Evolutionary conservation across 2,888 invertebrate species (phyloP).

Genomic region (Cryptocephalus primarius): DNA sequence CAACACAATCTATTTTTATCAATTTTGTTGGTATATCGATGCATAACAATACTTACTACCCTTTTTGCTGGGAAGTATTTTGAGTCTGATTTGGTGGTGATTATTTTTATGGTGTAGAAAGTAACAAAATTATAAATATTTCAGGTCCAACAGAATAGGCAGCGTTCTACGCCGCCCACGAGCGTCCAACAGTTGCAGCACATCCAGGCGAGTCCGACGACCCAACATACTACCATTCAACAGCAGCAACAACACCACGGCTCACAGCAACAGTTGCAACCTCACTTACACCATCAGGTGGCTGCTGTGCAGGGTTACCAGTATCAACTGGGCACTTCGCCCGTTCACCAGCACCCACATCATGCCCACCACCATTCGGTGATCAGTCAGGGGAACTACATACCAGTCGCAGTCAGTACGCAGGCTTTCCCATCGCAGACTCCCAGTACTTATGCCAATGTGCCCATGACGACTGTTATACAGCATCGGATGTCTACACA

Average conservation of each 20-base stretch:
- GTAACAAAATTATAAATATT: conserved; percentile 19
- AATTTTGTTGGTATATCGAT: too few species aligned
- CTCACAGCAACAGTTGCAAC: conserved; percentile 30
- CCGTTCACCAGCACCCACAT: conserved; percentile 32
- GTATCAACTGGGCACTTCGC: conserved; percentile 20
- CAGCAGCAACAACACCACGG: conserved; percentile 31
- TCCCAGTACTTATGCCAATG: conserved; percentile 49
- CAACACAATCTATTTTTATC: too few species aligned
- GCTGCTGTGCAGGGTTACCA: conserved; percentile 33
- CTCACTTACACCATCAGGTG: conserved; percentile 34
- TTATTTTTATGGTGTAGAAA: conserved; percentile 2
- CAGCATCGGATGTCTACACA: conserved; percentile 45
- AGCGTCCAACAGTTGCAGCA: conserved; percentile 26
- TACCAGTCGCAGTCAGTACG: conserved; percentile 48
- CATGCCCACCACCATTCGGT: conserved; percentile 34
- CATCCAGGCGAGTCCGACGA: conserved; percentile 31
- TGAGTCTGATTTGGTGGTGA: too few species aligned
- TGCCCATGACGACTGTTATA: conserved; percentile 56
- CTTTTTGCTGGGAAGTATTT: too few species aligned
- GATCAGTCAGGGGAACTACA: conserved; percentile 41
- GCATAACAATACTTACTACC: too few species aligned
- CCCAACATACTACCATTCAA: conserved; percentile 20
- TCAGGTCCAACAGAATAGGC: conserved; percentile 18
- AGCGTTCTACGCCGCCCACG: conserved; percentile 32
- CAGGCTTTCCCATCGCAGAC: conserved; percentile 44